phyloP scores from a whole-genome alignment of 2,113 vertebrate genomes.

The Malurus melanocephalus region DNA sequence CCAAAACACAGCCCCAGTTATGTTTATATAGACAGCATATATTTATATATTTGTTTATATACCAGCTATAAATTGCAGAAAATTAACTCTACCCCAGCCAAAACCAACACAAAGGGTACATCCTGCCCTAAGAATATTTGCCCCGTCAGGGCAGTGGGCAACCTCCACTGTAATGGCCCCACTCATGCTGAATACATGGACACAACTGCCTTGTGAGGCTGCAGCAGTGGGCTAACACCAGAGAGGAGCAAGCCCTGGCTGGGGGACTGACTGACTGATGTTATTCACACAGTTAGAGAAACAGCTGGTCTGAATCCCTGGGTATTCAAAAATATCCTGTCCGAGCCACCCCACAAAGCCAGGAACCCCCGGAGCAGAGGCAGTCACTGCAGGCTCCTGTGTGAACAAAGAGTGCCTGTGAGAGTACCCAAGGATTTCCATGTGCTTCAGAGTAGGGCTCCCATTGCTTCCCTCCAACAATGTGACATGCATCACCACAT shows the following conservation, averaged over 20 bases:
- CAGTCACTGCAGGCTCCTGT: background rate
- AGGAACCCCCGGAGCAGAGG: accelerated
- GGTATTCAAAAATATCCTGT: background rate
- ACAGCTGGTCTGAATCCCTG: background rate
- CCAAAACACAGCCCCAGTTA: background rate
- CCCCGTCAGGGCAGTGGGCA: background rate
- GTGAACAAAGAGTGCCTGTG: background rate
- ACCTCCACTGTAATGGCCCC: accelerated
- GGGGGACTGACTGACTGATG: background rate
- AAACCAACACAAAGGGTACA: background rate
- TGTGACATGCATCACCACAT: background rate
- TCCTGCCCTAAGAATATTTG: background rate
- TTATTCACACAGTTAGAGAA: background rate
- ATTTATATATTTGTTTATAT: no score
- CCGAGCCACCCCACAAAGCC: accelerated
- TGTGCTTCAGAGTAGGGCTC: background rate
- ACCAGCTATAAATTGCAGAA: background rate
- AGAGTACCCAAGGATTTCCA: background rate
- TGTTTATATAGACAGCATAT: no score
- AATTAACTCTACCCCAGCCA: background rate
- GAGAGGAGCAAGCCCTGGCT: accelerated
- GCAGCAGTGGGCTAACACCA: background rate
- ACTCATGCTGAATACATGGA: accelerated
- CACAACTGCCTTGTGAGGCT: background rate
- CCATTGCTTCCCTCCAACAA: background rate